These are phyloP conservation scores for Antheraea yamamai DNA, from an alignment of 2,888 invertebrate species.

Conservation along the genomic window DNA sequence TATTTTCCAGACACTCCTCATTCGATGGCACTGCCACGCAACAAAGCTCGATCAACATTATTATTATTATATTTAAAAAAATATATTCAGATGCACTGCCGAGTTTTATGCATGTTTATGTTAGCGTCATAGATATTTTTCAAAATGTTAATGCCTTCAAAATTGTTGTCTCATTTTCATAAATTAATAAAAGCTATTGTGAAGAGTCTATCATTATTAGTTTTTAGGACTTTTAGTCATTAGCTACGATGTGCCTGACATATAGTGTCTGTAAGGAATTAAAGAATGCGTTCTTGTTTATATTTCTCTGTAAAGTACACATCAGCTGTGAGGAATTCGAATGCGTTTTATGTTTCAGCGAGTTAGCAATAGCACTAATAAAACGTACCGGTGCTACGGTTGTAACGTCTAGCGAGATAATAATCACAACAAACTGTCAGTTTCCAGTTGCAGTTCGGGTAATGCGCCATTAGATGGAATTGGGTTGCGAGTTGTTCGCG, in stretches of 20 bases:
- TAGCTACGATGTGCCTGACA: background rate
- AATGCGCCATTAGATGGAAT: slow-evolving; percentile 9
- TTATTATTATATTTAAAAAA: too few relatives aligned
- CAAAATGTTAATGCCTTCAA: too few relatives aligned
- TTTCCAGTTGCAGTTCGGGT: slow-evolving; percentile 13
- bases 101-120: too few relatives aligned
- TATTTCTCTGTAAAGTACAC: background rate
- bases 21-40: too few relatives aligned
- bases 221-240: background rate
- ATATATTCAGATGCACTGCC: too few relatives aligned
- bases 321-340: background rate
- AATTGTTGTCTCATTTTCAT: background rate
- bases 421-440: slow-evolving; percentile 14
- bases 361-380: background rate
- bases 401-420: background rate
- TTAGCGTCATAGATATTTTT: too few relatives aligned
- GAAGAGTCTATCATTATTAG: too few relatives aligned
- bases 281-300: background rate
- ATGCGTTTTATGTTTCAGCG: slow-evolving; percentile 7
- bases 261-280: background rate
- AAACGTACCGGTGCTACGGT: background rate
- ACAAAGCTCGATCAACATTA: too few relatives aligned
- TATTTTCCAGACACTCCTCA: too few relatives aligned
- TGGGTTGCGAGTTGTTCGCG: slow-evolving; percentile 7
- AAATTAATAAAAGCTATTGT: background rate